Percentiles rank a stretch among this genome's conserved stretches.
Evolutionary conservation across 2,888 invertebrate species (phyloP).

Genomic region (Agrotis clavis): DNA sequence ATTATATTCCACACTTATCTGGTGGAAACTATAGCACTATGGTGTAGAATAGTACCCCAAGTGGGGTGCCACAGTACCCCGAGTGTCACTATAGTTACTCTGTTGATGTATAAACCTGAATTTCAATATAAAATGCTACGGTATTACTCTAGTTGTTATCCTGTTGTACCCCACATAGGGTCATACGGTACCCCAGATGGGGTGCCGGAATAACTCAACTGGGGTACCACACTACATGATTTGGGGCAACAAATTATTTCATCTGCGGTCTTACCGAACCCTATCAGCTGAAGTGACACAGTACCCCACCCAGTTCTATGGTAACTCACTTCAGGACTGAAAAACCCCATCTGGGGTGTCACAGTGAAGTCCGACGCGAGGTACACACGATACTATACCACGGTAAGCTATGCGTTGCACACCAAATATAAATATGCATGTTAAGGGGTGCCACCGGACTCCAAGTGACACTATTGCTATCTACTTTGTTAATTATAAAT

Average conservation of each 20-base stretch:
- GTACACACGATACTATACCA: no score
- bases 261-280: background rate
- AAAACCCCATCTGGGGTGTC: no score
- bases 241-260: no score
- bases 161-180: no score
- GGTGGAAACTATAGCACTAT: background rate
- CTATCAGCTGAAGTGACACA: background rate
- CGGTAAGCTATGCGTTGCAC: no score
- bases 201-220: no score
- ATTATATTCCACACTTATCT: no score
- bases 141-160: no score
- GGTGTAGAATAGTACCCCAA: background rate
- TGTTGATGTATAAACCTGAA: background rate
- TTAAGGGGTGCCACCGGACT: constrained; percentile 77
- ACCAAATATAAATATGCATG: constrained; percentile 88
- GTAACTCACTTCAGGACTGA: no score
- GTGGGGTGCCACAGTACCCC: background rate
- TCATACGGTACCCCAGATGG: constrained; percentile 92
- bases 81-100: constrained; percentile 17
- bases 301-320: no score
- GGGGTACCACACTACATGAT: background rate
- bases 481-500: background rate
- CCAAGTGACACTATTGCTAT: constrained; percentile 5
- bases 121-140: constrained; percentile 40
- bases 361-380: no score